Percentiles rank a stretch among this genome's conserved stretches.
phyloP scores from a whole-genome alignment of 2,113 vertebrate species.

The Lepus europaeus region DNA sequence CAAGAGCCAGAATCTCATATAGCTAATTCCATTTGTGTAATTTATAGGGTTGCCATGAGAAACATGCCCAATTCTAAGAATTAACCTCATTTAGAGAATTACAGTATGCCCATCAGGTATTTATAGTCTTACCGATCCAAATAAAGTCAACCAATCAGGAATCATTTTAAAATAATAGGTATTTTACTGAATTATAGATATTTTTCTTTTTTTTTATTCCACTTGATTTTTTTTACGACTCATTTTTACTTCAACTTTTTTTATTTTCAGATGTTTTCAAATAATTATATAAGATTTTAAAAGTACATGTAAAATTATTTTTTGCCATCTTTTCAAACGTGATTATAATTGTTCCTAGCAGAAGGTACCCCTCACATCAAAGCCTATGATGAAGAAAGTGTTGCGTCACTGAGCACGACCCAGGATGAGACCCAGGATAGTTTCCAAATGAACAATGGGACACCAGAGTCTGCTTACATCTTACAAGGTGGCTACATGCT shows the following conservation, averaged over 20 bases:
- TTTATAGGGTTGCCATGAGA: background rate
- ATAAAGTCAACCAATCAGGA: background rate
- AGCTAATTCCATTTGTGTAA: background rate
- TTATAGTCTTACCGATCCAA: background rate
- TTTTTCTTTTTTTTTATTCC: background rate
- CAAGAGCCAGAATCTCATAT: background rate
- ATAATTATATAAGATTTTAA: background rate
- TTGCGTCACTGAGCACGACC: constrained; percentile 94
- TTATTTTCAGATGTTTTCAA: constrained; percentile 17
- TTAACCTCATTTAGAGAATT: background rate
- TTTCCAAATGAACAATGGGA: constrained; percentile 94
- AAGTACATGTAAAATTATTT: background rate
- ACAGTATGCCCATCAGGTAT: background rate
- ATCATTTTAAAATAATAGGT: background rate
- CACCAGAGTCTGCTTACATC: constrained; percentile 90
- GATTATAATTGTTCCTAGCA: constrained; percentile 82
- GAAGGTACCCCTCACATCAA: constrained; percentile 91
- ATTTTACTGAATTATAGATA: background rate
- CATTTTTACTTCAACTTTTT: constrained; percentile 41
- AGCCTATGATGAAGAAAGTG: constrained; percentile 97
- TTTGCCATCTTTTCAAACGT: background rate
- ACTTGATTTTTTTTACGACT: background rate
- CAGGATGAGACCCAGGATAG: constrained; percentile 97
- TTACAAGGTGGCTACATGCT: constrained; percentile 96
- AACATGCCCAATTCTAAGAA: background rate